These are phyloP conservation scores for Isotomurus palustris DNA, from an alignment of 2,888 invertebrate genomes.

Conservation along the genomic window DNA sequence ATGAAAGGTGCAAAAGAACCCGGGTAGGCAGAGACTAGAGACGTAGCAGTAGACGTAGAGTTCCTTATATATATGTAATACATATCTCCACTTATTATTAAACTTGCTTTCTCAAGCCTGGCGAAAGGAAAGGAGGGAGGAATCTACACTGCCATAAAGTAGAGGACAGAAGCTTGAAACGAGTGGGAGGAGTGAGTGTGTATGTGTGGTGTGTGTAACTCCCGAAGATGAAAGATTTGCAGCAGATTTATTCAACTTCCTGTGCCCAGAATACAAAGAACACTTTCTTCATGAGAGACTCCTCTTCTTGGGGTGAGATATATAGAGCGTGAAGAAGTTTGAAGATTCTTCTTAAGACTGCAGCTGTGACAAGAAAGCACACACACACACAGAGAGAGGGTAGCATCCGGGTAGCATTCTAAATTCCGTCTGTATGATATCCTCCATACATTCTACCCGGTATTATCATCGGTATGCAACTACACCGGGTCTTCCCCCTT, in stretches of 20 bases:
- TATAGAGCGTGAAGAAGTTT: conserved; percentile 37
- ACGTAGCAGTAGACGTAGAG: too few species aligned
- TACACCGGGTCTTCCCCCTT: too few species aligned
- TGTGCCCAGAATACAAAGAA: conserved; percentile 36
- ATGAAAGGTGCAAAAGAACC: too few species aligned
- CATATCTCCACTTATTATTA: too few species aligned
- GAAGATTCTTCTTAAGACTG: background rate
- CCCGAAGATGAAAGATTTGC: conserved; percentile 40
- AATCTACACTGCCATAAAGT: background rate
- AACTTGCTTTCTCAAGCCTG: background rate
- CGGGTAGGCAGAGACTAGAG: too few species aligned
- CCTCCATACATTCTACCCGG: too few species aligned
- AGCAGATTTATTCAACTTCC: conserved; percentile 42
- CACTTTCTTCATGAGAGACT: background rate
- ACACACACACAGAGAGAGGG: too few species aligned
- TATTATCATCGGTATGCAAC: too few species aligned
- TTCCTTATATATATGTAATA: too few species aligned
- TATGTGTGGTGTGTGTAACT: conserved; percentile 13
- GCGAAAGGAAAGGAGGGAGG: background rate
- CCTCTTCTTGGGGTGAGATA: conserved; percentile 14
- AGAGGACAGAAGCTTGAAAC: background rate
- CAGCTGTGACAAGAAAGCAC: background rate
- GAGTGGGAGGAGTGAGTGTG: background rate
- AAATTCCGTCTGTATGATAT: too few species aligned
- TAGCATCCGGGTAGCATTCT: too few species aligned